Evolutionary conservation across 1,140 invertebrate species (phyloP).

Genomic region (Eurosta solidaginis): DNA sequence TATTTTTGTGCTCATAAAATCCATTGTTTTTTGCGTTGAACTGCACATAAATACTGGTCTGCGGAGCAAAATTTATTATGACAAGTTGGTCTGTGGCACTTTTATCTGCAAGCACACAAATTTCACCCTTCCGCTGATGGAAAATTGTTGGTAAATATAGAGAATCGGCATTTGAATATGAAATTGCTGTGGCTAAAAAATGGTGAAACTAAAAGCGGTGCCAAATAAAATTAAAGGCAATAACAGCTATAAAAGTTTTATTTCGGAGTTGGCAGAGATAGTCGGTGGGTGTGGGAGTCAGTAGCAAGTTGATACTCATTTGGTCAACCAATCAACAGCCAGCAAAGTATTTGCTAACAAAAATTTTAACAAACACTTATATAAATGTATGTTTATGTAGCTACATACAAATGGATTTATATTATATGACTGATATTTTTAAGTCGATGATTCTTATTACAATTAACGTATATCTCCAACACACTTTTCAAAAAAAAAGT

Average conservation of each 20-base stretch:
- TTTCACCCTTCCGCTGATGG: conserved; percentile 5
- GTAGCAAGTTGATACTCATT: neutral
- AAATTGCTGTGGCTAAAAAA: neutral
- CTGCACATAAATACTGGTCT: conserved; percentile 22
- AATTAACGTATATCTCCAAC: too few relatives aligned
- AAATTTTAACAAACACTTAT: neutral
- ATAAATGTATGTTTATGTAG: neutral
- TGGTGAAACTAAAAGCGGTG: neutral
- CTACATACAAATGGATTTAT: too few relatives aligned
- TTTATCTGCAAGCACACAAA: conserved; percentile 29
- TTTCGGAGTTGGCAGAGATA: neutral
- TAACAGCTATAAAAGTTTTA: neutral
- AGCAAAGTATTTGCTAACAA: neutral
- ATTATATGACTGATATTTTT: too few relatives aligned
- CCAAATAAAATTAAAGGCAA: neutral
- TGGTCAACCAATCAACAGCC: neutral
- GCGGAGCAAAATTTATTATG: conserved; percentile 26
- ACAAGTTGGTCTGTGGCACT: conserved; percentile 30
- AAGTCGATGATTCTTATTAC: too few relatives aligned
- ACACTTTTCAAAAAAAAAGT: too few relatives aligned
- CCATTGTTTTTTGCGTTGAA: conserved; percentile 16
- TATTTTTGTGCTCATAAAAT: conserved; percentile 10
- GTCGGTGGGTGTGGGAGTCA: neutral
- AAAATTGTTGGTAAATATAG: neutral
- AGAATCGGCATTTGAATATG: neutral